Evolutionary conservation across 2,888 invertebrate species (phyloP), one percentile per base, ranked within the genome.

Genomic region (Eustalomyia histrio): DNA sequence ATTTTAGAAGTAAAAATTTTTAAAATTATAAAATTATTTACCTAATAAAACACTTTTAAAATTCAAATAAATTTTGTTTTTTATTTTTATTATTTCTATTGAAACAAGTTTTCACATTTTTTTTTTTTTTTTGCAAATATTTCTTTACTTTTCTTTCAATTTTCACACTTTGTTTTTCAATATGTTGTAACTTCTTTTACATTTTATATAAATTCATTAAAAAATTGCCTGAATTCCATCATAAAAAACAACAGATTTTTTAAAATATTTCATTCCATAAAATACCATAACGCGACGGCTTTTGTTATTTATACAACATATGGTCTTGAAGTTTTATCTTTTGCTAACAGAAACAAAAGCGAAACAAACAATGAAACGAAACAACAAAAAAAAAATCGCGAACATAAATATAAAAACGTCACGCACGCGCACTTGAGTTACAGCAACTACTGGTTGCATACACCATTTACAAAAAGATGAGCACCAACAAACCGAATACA

Each of bases 381-480:
- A 24, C 24, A 57, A 7, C 14, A 47, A 55, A 47, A 57, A 69
- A 14, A 35, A 58, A 74, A 61, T 76, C 80, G 81, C 69, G 84
- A 83, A 61, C 72, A 83, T 71, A 82, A 83, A 65, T 61, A 80
- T 17, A 74, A 76, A 76, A 85, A 84, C 85, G 85, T 76, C 84
- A 83, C 87, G 87, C 87, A 87, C 88, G 87, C 88, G 87, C 86
- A 86, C 85, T 87, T 87, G 86, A 85, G 86, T 86, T 85, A 86
- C 86, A 87, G 86, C 85, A 86, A 88, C 87, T 87, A 85, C 85
- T 84, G 83, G 85, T 71, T 76, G 60, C 76, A 57, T 69, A 63
- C 50, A 67, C 64, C 69, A 83, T 83, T 83, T 83, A 82, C 60
- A 71, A 74, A 75, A 72, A 68, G 68, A 76, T 35, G 63, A 78